phyloP scores from a whole-genome alignment of 2,888 invertebrate genomes.

The Seira ritae region DNA sequence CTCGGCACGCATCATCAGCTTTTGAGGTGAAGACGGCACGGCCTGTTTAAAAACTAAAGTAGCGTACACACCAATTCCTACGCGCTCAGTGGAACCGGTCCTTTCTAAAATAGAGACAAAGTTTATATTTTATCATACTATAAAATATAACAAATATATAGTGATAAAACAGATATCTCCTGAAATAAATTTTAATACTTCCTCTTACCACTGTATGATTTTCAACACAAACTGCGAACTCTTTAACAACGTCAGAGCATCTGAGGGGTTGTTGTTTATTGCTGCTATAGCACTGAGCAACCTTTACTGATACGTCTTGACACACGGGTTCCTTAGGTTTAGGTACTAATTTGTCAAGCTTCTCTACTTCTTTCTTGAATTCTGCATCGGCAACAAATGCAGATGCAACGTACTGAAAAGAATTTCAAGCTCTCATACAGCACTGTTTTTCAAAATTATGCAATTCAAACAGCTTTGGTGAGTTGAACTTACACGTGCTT shows the following conservation, averaged over 20 bases:
- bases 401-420: conserved; percentile 69
- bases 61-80: conserved; percentile 39
- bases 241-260: conserved; percentile 71
- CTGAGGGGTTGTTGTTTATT: conserved; percentile 68
- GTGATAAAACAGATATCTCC: neutral
- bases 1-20: neutral
- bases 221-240: conserved; percentile 71
- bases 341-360: conserved; percentile 70
- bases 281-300: conserved; percentile 69
- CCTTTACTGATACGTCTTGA: conserved; percentile 66
- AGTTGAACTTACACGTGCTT: conserved; percentile 68
- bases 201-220: conserved; percentile 53
- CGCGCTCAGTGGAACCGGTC: conserved; percentile 57
- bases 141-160: too few species aligned
- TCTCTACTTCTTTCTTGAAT: conserved; percentile 69
- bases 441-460: too few species aligned
- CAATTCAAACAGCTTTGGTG: too few species aligned
- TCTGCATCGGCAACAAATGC: conserved; percentile 72
- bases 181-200: neutral
- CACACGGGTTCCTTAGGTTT: conserved; percentile 65
- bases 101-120: conserved; percentile 35
- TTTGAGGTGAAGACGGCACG: conserved; percentile 1
- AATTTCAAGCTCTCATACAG: neutral
- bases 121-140: too few species aligned
- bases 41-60: conserved; percentile 37